A percentile compares a stretch with the other conserved stretches of the same genome.
phyloP scores from a whole-genome alignment of 2,797 vertebrate genomes.

The Thalassophryne amazonica region DNA sequence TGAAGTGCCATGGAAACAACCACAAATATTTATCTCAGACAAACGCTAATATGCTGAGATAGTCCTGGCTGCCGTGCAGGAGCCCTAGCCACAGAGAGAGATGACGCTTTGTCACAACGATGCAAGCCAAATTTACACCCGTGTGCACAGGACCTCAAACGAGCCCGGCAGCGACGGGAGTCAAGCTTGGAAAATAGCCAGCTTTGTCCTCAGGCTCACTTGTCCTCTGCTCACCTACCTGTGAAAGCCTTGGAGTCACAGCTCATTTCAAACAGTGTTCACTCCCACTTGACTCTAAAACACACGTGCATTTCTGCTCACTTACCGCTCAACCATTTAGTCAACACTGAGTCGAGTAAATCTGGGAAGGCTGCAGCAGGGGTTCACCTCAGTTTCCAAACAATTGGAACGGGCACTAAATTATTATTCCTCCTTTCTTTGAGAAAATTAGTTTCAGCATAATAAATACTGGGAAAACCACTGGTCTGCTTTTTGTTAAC shows the following conservation, averaged over 20 bases:
- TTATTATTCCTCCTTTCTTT: too few relatives aligned
- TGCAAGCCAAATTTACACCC: slow-evolving; percentile 76
- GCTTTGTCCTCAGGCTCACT: slow-evolving; percentile 70
- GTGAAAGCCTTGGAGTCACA: slow-evolving; percentile 67
- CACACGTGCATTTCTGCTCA: slow-evolving; percentile 23
- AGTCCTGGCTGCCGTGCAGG: slow-evolving; percentile 62
- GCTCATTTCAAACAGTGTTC: slow-evolving; percentile 46
- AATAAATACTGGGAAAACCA: too few relatives aligned
- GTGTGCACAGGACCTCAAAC: slow-evolving; percentile 73
- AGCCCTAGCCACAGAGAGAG: slow-evolving; percentile 76
- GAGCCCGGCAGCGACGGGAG: slow-evolving; percentile 69
- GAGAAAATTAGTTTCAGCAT: too few relatives aligned
- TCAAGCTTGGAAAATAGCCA: slow-evolving; percentile 74
- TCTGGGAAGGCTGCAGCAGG: too few relatives aligned
- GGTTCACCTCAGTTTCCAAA: too few relatives aligned
- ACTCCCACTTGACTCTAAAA: slow-evolving; percentile 25
- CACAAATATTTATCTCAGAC: slow-evolving; percentile 82
- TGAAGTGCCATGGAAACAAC: slow-evolving; percentile 83
- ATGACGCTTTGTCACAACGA: slow-evolving; percentile 74
- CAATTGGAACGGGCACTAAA: too few relatives aligned
- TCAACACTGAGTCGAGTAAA: neutral
- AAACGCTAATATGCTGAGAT: slow-evolving; percentile 69
- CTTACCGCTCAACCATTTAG: neutral
- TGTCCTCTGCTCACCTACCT: slow-evolving; percentile 71
- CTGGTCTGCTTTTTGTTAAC: too few relatives aligned